Percentiles rank a stretch among this genome's conserved stretches.
These are phyloP conservation scores for Chrysopilus asiliformis DNA, from an alignment of 2,888 invertebrate species.

Conservation along the genomic window DNA sequence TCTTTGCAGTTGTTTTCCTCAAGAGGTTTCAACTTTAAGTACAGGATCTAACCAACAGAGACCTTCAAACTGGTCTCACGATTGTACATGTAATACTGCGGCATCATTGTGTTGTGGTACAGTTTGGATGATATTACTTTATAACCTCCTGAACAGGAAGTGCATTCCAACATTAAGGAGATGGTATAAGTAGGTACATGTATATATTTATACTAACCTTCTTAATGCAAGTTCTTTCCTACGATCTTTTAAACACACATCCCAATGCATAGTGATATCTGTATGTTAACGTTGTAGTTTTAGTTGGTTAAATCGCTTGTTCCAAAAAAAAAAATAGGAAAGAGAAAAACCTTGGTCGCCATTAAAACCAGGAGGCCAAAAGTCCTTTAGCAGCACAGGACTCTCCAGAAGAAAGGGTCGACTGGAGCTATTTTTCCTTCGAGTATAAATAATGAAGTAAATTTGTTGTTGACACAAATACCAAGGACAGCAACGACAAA, in stretches of 20 bases:
- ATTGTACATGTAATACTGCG: too few relatives aligned
- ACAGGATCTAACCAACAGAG: too few relatives aligned
- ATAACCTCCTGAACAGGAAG: too few relatives aligned
- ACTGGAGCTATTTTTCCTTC: constrained; percentile 12
- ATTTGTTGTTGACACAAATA: constrained; percentile 14
- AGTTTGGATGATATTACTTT: too few relatives aligned
- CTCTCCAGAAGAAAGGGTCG: too few relatives aligned
- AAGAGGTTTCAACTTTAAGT: too few relatives aligned
- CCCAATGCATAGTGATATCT: background rate
- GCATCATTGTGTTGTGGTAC: too few relatives aligned
- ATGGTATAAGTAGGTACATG: too few relatives aligned
- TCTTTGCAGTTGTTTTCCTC: too few relatives aligned
- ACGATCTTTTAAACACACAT: background rate
- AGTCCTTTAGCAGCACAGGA: constrained; percentile 9
- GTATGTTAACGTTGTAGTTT: background rate
- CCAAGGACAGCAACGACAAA: constrained; percentile 11
- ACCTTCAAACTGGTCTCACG: too few relatives aligned
- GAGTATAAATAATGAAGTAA: constrained; percentile 15
- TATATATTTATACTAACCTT: too few relatives aligned
- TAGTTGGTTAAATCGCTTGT: background rate
- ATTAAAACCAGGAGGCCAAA: constrained; percentile 14
- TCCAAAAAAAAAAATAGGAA: constrained; percentile 1
- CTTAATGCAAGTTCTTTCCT: background rate
- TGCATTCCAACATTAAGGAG: too few relatives aligned
- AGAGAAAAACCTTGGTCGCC: constrained; percentile 5